phyloP scores from a whole-genome alignment of 1,140 invertebrate genomes.

The Xylocopa sonorina region DNA sequence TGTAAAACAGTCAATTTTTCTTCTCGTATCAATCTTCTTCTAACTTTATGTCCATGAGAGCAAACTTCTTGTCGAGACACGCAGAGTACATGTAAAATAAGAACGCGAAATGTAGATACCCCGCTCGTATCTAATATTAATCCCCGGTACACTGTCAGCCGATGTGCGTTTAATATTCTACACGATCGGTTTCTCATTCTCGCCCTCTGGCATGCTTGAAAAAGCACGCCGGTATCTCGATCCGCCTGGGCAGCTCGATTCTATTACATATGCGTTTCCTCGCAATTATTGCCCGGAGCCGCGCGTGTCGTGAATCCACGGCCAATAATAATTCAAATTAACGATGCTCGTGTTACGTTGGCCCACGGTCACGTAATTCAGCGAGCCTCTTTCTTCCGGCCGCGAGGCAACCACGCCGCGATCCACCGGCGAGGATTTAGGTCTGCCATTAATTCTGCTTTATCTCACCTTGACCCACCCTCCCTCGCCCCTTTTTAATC shows the following conservation, averaged over 20 bases:
- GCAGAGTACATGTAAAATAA: no score
- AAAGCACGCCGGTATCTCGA: not conserved
- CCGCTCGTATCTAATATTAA: not conserved
- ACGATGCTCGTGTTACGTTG: conserved; percentile 25
- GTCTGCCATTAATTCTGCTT: conserved; percentile 44
- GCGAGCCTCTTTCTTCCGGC: conserved; percentile 15
- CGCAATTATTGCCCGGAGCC: conserved; percentile 18
- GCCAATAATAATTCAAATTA: conserved; percentile 41
- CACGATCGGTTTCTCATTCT: conserved; percentile 31
- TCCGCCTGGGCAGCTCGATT: not conserved
- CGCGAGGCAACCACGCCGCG: not conserved
- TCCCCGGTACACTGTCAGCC: conserved; percentile 21
- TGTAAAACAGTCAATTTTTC: no score
- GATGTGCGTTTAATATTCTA: not conserved
- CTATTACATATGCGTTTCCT: conserved; percentile 17
- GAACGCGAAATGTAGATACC: no score
- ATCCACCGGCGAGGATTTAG: conserved; percentile 38
- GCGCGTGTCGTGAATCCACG: conserved; percentile 5
- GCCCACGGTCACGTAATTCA: conserved; percentile 17
- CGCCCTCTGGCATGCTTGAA: conserved; percentile 5
- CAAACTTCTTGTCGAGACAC: no score
- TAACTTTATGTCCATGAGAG: no score
- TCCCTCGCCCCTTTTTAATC: conserved; percentile 32
- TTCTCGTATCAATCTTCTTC: no score
- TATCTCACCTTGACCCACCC: conserved; percentile 45